Evolutionary conservation across 2,113 vertebrate genomes (phyloP), one percentile per base, ranked within the genome.

Genomic region (Melanerpes aurifrons): DNA sequence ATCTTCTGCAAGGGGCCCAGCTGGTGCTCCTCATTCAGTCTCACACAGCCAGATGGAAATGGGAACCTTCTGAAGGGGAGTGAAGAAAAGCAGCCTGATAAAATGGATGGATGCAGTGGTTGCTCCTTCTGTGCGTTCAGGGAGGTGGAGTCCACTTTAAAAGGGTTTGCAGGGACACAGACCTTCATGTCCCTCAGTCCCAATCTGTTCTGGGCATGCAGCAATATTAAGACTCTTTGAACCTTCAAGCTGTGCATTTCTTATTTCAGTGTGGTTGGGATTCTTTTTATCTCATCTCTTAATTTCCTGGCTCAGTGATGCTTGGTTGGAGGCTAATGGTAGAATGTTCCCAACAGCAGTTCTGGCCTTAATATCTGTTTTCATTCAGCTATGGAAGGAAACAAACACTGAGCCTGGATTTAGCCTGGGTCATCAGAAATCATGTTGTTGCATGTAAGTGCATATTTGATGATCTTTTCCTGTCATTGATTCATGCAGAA

Each of bases 141-240:
- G 80, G 91, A 93, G 87, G 82, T 94, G 90, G 43, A 77, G 70
- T 54, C 53, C 15, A 57, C 82, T 76, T 79, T 79, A 14, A 67
- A 64, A 74, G 70, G 56, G 37, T 53, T 76, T 1, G 1, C 5
- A 59, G 58, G 29, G 81, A 82, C 87, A 53, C 75, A 82, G 89
- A 29, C 22, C 14, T 31, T 54, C 22, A n/a, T 43, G 73, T 61
- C 48, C 32, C 31, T 74, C 80, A 71, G 72, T 77, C 71, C 22
- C 48, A 48, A 47, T 47, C n/a, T 82, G 43, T 32, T 37, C 31
- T 77, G 8, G 1, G 57, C 64, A 5, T 37, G 32, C 15, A 6
- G 12, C 48, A 89, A n/a, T 20, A 18, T 0, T 14, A 73, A 67
- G 69, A 32, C 9, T 59, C 53, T 71, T 43, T 43, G 18, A 66